Evolutionary conservation across 64 coral and sea anemone species (phyloP).

Genomic region (Montipora efflorescens): DNA sequence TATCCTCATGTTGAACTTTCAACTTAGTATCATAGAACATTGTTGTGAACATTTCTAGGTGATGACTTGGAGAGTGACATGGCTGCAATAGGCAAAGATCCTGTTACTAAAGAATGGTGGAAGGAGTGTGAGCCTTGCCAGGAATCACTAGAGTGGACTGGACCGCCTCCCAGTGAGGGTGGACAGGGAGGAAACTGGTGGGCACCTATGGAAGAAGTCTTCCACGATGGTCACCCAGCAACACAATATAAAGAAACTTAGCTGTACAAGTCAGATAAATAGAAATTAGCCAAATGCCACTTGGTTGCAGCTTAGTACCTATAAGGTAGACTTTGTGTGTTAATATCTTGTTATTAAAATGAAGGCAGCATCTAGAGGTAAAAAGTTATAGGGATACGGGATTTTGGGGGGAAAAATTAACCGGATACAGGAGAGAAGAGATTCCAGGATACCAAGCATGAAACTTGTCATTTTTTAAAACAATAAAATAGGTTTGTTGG

Average conservation of each 20-base stretch:
- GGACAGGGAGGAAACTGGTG: slow-evolving; percentile 89
- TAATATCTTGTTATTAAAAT: too few relatives aligned
- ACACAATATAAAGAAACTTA: slow-evolving; percentile 57
- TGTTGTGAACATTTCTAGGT: slow-evolving; percentile 33
- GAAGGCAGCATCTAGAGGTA: too few relatives aligned
- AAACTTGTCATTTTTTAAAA: too few relatives aligned
- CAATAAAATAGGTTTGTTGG: too few relatives aligned
- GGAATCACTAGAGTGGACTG: slow-evolving; percentile 88
- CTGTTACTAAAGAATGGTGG: slow-evolving; percentile 82
- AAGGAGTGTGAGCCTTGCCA: slow-evolving; percentile 87
- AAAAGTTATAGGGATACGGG: too few relatives aligned
- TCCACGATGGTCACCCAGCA: slow-evolving; percentile 86
- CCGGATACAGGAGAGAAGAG: too few relatives aligned
- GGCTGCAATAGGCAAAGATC: slow-evolving; percentile 86
- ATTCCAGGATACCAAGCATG: too few relatives aligned
- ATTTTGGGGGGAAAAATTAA: too few relatives aligned
- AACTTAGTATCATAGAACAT: background rate
- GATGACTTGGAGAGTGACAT: slow-evolving; percentile 83
- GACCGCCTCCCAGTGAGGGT: slow-evolving; percentile 87
- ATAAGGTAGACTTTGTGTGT: too few relatives aligned
- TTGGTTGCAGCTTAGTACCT: too few relatives aligned
- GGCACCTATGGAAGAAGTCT: slow-evolving; percentile 90
- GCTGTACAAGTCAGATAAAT: background rate
- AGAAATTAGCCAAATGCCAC: too few relatives aligned
- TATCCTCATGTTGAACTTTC: too few relatives aligned